Base-by-base conservation (phyloP, 2,888 invertebrate genomes). In the Callimorpha dominula region DNA sequence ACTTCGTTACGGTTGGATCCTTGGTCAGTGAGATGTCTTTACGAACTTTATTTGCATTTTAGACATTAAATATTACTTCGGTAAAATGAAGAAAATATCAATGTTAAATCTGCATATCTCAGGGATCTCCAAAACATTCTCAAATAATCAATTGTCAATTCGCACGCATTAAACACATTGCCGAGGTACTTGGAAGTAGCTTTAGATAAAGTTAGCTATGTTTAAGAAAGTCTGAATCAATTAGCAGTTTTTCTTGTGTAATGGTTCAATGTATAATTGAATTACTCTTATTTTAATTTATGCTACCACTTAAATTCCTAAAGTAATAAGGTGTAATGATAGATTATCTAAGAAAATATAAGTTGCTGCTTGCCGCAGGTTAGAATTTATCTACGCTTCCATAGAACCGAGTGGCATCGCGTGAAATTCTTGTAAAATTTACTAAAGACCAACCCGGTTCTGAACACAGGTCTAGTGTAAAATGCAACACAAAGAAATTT, bases 351-450 rank as follows among this genome's bases (percentile, higher is more conserved):
- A 67, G 54, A 68, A 68, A 68, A 31, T 60, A 82, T 81, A 77
- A 79, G 74, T 74, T 83, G 78, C 75, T 75, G 77, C 82, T 82
- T 77, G 84, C 89, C 86, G 74, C 79, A 60, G 86, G 87, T 85
- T 82, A 87, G 84, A 85, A 81, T 85, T 89, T 88, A 87, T 81
- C 76, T 78, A 83, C 83, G 80, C 82, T 79, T 84, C 79, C 70
- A 49, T 76, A 71, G 76, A 75, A 76, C 75, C 81, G 70, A 85
- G 84, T 92, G 92, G 92, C 93, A 92, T 91, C 86, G 92, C 93
- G 91, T 94, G 92, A 94, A 94, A 93, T 89, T 80, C 81, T 89
- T 86, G 86, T 89, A 87, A 87, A 87, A 86, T 91, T 90, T 90
- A 88, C 91, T 90, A 90, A 90, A 89, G 84, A 88, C 87, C 88